Percentiles rank a stretch among this genome's conserved stretches.
Evolutionary conservation across 2,797 vertebrate genomes (phyloP).

Genomic region (Garrulus glandarius): DNA sequence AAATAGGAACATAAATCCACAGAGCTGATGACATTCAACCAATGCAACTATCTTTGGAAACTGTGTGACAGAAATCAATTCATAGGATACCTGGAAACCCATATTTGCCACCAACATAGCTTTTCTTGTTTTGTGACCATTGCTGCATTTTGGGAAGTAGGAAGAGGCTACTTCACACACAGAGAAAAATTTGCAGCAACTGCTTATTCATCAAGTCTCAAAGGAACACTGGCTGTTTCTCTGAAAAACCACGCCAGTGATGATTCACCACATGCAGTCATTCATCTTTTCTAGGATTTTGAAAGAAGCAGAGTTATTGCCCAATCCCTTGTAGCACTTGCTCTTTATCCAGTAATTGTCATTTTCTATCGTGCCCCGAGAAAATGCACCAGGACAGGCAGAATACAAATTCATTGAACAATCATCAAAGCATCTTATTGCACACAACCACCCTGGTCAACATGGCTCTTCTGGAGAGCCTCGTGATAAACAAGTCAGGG

Average conservation of each 20-base stretch:
- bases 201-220: constrained; percentile 33
- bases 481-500: accelerated
- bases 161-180: not conserved
- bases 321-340: not conserved
- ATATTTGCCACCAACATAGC: not conserved
- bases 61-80: not conserved
- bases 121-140: not conserved
- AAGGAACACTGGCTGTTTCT: not conserved
- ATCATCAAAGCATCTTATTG: not conserved
- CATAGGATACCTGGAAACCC: not conserved
- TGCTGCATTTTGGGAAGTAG: not conserved
- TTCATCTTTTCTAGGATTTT: constrained; percentile 35
- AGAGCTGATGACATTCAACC: not conserved
- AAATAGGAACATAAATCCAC: not conserved
- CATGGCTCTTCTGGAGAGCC: not conserved
- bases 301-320: not conserved
- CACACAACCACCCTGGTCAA: not conserved
- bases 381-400: not conserved
- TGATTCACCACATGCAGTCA: constrained; percentile 30
- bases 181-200: not conserved
- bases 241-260: not conserved
- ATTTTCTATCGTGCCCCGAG: not conserved
- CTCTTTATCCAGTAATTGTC: not conserved
- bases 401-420: not conserved
- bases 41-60: not conserved